Percentiles rank a stretch among this genome's conserved stretches.
Conservation (phyloP, 2,888 invertebrate genomes). For the Ectropis crepuscularia region DNA sequence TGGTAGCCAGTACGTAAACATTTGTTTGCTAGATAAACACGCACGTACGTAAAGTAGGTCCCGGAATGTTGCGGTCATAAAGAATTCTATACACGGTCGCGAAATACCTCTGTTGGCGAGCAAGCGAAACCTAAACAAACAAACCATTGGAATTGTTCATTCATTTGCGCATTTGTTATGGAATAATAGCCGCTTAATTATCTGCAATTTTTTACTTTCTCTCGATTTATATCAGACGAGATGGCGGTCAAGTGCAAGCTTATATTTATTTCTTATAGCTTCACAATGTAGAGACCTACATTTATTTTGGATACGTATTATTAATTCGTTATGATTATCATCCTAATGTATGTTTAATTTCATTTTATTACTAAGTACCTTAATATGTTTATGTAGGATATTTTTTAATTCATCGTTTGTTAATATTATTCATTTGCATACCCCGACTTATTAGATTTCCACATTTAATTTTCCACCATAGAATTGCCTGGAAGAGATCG, state of each 20-base stretch:
- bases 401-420: too few species aligned
- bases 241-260: neutral
- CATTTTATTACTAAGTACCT: too few species aligned
- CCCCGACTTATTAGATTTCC: too few species aligned
- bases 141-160: slow-evolving; percentile 41
- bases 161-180: slow-evolving; percentile 32
- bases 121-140: slow-evolving; percentile 42
- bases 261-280: too few species aligned
- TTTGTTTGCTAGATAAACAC: slow-evolving; percentile 4
- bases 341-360: too few species aligned
- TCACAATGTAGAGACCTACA: too few species aligned
- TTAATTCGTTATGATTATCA: too few species aligned
- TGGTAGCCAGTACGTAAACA: neutral
- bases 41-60: slow-evolving; percentile 23
- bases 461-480: too few species aligned
- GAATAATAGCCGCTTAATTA: slow-evolving; percentile 31
- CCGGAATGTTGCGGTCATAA: slow-evolving; percentile 46
- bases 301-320: too few species aligned
- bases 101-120: slow-evolving; percentile 46
- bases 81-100: slow-evolving; percentile 46
- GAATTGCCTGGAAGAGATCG: too few species aligned
- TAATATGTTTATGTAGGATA: too few species aligned
- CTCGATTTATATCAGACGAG: neutral
- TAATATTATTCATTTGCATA: too few species aligned
- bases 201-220: slow-evolving; percentile 34